Evolutionary conservation across 2,888 invertebrate species (phyloP).

Genomic region (Mechanitis messenoides): DNA sequence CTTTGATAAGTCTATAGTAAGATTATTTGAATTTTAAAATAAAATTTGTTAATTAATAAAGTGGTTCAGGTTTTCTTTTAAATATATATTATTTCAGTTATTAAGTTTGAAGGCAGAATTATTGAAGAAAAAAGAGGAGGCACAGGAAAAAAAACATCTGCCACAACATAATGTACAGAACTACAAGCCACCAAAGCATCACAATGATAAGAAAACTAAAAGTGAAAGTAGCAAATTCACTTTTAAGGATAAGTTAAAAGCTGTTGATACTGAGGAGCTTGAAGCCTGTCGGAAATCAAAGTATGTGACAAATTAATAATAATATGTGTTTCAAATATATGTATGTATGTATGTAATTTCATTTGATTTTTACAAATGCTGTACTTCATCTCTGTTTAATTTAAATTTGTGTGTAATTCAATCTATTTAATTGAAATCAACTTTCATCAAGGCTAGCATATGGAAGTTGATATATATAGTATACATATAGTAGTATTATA

Average conservation of each 20-base stretch:
- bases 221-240: constrained; percentile 44
- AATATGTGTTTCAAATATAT: not conserved
- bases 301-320: constrained; percentile 38
- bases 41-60: not conserved
- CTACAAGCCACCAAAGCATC: constrained; percentile 57
- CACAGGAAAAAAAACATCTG: constrained; percentile 78
- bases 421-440: too few species aligned
- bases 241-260: constrained; percentile 57
- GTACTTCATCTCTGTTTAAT: too few species aligned
- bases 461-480: too few species aligned
- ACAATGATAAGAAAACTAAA: constrained; percentile 45
- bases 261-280: constrained; percentile 59
- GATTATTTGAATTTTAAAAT: constrained; percentile 28
- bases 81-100: constrained; percentile 48
- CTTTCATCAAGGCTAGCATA: too few species aligned
- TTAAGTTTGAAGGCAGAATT: constrained; percentile 94
- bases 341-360: not conserved
- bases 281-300: constrained; percentile 67
- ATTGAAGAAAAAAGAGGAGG: constrained; percentile 89
- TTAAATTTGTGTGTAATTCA: too few species aligned
- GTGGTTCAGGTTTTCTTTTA: constrained; percentile 3
- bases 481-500: too few species aligned
- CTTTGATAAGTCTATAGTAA: constrained; percentile 75
- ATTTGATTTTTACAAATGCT: too few species aligned
- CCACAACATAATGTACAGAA: constrained; percentile 73